phyloP scores from a whole-genome alignment of 2,797 vertebrate genomes.

The Chelon labrosus region DNA sequence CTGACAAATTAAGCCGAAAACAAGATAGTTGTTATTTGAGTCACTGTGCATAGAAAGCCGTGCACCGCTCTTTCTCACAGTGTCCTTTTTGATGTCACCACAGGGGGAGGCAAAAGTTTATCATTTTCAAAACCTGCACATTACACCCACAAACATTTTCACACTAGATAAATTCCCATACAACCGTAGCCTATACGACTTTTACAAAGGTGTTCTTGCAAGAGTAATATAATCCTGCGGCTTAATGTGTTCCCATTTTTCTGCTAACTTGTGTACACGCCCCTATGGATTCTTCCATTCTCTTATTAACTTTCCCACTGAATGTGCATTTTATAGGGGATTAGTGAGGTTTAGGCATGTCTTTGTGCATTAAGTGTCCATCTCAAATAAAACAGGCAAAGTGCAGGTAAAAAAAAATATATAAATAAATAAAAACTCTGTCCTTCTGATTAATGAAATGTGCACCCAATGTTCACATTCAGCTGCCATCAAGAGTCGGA shows the following conservation, averaged over 20 bases:
- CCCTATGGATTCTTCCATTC: background rate
- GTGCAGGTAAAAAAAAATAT: constrained; percentile 4
- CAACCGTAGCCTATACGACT: background rate
- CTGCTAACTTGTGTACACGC: constrained; percentile 20
- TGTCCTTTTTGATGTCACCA: constrained; percentile 16
- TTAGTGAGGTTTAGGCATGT: constrained; percentile 13
- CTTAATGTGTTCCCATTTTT: background rate
- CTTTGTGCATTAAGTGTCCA: constrained; percentile 11
- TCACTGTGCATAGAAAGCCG: background rate
- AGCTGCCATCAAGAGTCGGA: background rate
- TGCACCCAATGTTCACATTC: constrained; percentile 27
- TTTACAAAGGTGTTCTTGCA: background rate
- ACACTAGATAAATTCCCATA: constrained; percentile 6
- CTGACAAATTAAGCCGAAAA: background rate
- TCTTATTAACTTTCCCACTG: constrained; percentile 20
- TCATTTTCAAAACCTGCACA: background rate
- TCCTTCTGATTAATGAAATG: background rate
- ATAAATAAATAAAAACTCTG: constrained; percentile 5
- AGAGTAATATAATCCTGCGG: background rate
- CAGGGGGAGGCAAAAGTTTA: constrained; percentile 26
- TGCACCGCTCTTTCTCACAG: background rate
- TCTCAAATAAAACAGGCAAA: constrained; percentile 17
- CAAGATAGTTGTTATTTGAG: background rate
- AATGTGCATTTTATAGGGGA: constrained; percentile 12
- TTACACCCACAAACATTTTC: background rate